Conservation (phyloP, 2,888 invertebrate species). For the Phaedon cochleariae region DNA sequence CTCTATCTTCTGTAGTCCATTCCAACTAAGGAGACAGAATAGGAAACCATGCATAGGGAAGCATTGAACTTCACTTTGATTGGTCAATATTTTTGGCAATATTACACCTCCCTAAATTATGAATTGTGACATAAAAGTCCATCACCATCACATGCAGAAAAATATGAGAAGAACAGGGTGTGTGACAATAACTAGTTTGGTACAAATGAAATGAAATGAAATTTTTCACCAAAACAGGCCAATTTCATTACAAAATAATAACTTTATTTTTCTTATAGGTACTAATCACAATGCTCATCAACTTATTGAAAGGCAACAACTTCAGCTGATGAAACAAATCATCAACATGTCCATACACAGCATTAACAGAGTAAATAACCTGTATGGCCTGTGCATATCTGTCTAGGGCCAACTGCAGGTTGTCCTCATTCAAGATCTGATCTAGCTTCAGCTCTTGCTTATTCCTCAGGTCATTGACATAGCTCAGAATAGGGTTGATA, state of each 20-base stretch:
- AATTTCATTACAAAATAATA: constrained; percentile 20
- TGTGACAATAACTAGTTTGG: too few relatives aligned
- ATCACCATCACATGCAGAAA: too few relatives aligned
- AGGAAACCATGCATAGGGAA: too few relatives aligned
- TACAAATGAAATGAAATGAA: too few relatives aligned
- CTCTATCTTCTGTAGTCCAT: too few relatives aligned
- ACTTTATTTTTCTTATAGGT: constrained; percentile 62
- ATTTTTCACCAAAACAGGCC: too few relatives aligned
- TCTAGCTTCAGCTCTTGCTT: constrained; percentile 41
- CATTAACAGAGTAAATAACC: constrained; percentile 79
- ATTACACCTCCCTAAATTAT: too few relatives aligned
- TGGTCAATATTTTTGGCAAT: too few relatives aligned
- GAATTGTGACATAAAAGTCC: too few relatives aligned
- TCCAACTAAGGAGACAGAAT: too few relatives aligned
- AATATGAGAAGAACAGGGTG: too few relatives aligned
- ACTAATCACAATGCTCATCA: constrained; percentile 71
- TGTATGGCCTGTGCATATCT: constrained; percentile 86
- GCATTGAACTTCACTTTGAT: too few relatives aligned
- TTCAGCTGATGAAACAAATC: constrained; percentile 70
- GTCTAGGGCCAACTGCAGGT: constrained; percentile 73
- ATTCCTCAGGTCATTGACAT: constrained; percentile 45
- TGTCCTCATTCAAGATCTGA: constrained; percentile 45
- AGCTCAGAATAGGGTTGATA: constrained; percentile 46
- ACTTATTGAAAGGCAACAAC: constrained; percentile 70
- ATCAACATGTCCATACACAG: constrained; percentile 82